phyloP scores from a whole-genome alignment of 2,113 vertebrate genomes.

The Bettongia penicillata region DNA sequence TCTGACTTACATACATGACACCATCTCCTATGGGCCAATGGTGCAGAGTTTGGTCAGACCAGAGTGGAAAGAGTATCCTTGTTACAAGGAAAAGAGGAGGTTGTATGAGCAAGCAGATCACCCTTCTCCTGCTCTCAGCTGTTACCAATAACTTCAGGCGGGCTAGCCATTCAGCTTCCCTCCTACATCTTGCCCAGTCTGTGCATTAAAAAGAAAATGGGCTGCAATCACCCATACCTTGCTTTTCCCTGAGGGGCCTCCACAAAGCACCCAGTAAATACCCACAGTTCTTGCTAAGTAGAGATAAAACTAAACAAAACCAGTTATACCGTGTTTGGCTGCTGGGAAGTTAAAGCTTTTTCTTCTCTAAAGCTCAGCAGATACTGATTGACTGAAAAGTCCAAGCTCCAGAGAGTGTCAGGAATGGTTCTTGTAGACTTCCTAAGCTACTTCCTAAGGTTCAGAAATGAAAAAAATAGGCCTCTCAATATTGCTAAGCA shows the following conservation, averaged over 20 bases:
- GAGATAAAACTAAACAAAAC: conserved; percentile 5
- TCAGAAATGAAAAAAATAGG: neutral
- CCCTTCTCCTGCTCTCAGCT: conserved; percentile 38
- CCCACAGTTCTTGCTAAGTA: conserved; percentile 42
- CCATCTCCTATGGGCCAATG: conserved; percentile 1
- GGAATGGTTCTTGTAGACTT: neutral
- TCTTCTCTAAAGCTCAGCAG: neutral
- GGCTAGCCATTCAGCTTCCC: conserved; percentile 54
- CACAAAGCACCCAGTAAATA: conserved; percentile 3
- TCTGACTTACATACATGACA: neutral
- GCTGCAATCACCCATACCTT: conserved; percentile 60
- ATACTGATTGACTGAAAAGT: neutral
- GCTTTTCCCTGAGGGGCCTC: neutral
- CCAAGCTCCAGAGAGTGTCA: neutral
- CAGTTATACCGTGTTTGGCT: neutral
- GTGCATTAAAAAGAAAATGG: conserved; percentile 52
- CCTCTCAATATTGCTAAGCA: neutral
- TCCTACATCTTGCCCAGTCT: conserved; percentile 60
- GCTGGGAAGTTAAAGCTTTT: neutral
- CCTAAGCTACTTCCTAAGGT: neutral
- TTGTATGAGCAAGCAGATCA: neutral
- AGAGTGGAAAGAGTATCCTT: conserved; percentile 26
- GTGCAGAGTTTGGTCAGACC: conserved; percentile 1
- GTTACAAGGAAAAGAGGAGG: conserved; percentile 55
- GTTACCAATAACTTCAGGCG: conserved; percentile 45